Percentiles rank a stretch among this genome's conserved stretches.
Conservation (phyloP, 2,888 invertebrate genomes). For the Xestia rhomboidea region DNA sequence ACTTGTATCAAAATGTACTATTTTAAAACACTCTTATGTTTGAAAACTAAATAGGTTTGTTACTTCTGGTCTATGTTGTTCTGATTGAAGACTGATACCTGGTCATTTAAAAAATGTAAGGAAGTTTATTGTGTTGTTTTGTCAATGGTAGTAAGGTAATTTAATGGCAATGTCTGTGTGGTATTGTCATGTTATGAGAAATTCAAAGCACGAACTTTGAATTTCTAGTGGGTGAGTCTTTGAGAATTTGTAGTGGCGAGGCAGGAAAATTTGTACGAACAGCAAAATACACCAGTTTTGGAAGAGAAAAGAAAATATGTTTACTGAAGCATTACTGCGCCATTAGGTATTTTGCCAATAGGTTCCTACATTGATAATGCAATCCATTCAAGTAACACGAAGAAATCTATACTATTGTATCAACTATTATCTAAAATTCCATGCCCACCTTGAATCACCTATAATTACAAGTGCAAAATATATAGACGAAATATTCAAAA, state of each 20-base stretch:
- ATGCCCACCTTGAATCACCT: conserved; percentile 16
- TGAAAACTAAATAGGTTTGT: not conserved
- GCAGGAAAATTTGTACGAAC: not conserved
- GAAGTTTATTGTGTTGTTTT: conserved; percentile 16
- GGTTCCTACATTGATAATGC: not conserved
- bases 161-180: not conserved
- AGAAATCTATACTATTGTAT: not conserved
- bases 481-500: conserved; percentile 14
- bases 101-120: not conserved
- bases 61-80: conserved; percentile 17
- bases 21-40: not conserved
- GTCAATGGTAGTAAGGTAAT: not conserved
- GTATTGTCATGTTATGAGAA: not conserved
- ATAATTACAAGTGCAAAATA: conserved; percentile 5
- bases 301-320: not conserved
- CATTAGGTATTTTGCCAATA: not conserved
- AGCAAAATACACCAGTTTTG: not conserved
- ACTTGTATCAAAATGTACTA: no score
- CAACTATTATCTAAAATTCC: not conserved
- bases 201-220: no score
- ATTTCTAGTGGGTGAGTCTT: no score
- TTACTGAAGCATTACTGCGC: not conserved
- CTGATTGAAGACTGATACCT: not conserved
- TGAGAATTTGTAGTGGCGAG: not conserved
- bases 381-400: not conserved